Conservation (phyloP, 2,888 invertebrate genomes). For the Amphipoea oculea region DNA sequence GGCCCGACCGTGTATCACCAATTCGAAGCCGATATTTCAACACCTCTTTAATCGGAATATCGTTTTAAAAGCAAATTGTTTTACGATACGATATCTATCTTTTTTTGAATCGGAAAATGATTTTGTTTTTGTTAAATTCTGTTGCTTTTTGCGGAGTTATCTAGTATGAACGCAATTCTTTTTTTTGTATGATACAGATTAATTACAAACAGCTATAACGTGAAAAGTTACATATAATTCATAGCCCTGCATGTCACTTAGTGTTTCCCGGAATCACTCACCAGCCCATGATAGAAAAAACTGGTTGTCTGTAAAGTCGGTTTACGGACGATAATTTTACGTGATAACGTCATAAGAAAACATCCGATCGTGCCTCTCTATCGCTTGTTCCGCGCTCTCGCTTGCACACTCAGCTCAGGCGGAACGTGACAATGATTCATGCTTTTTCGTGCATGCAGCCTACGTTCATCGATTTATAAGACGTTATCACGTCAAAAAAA, state of each 20-base stretch:
- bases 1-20: conserved; percentile 39
- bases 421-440: too few relatives aligned
- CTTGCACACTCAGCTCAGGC: too few relatives aligned
- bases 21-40: conserved; percentile 62
- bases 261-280: not conserved
- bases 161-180: too few relatives aligned
- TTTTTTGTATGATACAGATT: not conserved
- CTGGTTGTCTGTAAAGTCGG: too few relatives aligned
- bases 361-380: too few relatives aligned
- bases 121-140: not conserved
- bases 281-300: not conserved
- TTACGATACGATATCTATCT: conserved; percentile 40
- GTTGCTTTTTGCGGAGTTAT: not conserved
- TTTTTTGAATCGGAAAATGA: conserved; percentile 11
- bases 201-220: not conserved
- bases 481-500: too few relatives aligned
- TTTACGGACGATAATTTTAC: too few relatives aligned
- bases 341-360: too few relatives aligned
- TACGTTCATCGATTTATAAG: too few relatives aligned
- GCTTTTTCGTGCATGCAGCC: too few relatives aligned
- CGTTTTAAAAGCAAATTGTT: conserved; percentile 62
- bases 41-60: conserved; percentile 57
- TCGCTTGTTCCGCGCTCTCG: too few relatives aligned
- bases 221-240: not conserved
- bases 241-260: not conserved